Evolutionary conservation across 35 echinoderm and acorn worm species (phyloP).

Genomic region (Strongylocentrotus purpuratus): DNA sequence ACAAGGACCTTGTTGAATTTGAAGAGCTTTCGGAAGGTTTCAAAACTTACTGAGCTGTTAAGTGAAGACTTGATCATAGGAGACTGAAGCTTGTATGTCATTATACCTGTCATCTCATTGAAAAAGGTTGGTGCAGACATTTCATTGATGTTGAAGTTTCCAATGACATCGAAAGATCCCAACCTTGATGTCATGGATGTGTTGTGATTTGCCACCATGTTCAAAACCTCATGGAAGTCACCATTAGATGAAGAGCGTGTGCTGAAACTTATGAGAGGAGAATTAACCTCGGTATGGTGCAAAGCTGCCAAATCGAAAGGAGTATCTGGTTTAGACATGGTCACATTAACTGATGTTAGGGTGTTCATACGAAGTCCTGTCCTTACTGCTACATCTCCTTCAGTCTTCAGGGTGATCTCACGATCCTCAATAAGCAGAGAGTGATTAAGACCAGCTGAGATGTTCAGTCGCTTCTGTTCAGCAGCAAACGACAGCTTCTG

Average conservation of each 20-base stretch:
- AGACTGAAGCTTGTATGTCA: conserved; percentile 45
- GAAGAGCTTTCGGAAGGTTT: conserved; percentile 62
- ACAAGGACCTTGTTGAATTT: conserved; percentile 50
- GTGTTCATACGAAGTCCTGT: background rate
- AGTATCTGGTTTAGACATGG: background rate
- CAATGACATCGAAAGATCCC: conserved; percentile 64
- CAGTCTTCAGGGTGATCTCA: background rate
- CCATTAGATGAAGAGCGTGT: conserved; percentile 12
- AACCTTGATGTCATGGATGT: conserved; percentile 45
- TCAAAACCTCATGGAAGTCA: background rate
- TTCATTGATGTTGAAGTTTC: conserved; percentile 66
- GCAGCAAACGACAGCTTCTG: background rate
- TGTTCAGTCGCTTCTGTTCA: conserved; percentile 4
- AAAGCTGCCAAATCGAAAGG: conserved; percentile 31
- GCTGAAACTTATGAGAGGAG: background rate
- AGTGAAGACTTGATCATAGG: conserved; percentile 7
- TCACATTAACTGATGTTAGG: conserved; percentile 42
- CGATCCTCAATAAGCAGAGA: background rate
- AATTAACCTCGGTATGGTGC: background rate
- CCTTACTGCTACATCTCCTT: background rate
- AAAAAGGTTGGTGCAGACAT: conserved; percentile 53
- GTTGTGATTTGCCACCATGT: conserved; percentile 37
- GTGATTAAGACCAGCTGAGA: conserved; percentile 20
- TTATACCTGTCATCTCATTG: conserved; percentile 47
- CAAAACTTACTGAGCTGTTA: conserved; percentile 34